Evolutionary conservation across 2,113 vertebrate species (phyloP), one percentile per base, ranked within the genome.

Genomic region (Sclerurus mexicanus): DNA sequence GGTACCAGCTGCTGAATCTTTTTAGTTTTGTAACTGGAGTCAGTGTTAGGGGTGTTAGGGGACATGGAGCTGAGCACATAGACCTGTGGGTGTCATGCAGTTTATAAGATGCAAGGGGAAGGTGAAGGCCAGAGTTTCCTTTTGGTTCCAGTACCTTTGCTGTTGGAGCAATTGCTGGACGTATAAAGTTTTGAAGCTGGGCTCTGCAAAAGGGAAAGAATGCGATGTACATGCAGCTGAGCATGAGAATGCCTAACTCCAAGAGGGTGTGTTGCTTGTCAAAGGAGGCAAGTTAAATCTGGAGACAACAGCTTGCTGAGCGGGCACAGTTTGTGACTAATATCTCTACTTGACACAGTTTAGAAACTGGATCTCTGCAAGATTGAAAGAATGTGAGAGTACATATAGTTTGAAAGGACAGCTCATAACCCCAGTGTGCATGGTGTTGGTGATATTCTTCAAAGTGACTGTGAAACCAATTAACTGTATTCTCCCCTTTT

Each of bases 51-150:
- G 30, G 12, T 35, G 8, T 55, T 49, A 55, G 59, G 28, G 23
- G 28, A 5, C 42, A n/a, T 0, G 5, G 42, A 49, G 42, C 60
- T 0, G 8, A 58, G 35, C 20, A 13, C 59, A 49, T 16, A 50
- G 35, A 58, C 42, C 52, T 58, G 42, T 6, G 50, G 13, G 30
- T 49, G 60, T 37, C 15, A 14, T 67, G 71, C 24, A 9, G 30
- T 35, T 30, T 0, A 8, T 13, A 35, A n/a, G 42, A 12, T 58
- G 24, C 42, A 40, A 24, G 24, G 9, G 11, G 11, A 47, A 73
- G 7, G n/a, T 12, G 40, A 28, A 74, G 22, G 39, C 47, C 81
- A 85, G 18, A 6, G 19, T 14, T 44, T 35, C 3, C n/a, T 35
- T 40, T 58, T 20, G 40, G 1, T 23, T 66, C 35, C 15, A 13